phyloP scores from a whole-genome alignment of 2,113 vertebrate genomes.

The Urocitellus parryii region DNA sequence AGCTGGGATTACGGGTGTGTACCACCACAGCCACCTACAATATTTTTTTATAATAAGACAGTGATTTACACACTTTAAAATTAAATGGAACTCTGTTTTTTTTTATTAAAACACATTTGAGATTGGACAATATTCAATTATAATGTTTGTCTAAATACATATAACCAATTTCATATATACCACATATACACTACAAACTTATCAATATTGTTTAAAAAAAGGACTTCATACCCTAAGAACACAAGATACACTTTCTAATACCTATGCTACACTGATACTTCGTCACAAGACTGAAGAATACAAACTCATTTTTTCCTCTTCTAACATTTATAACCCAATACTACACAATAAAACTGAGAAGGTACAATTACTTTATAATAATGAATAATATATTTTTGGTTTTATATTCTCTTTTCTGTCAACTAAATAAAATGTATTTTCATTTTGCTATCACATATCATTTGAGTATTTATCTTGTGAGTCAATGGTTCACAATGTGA shows the following conservation, averaged over 20 bases:
- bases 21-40: background rate
- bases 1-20: no score
- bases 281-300: constrained; percentile 16
- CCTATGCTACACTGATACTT: background rate
- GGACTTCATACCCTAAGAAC: background rate
- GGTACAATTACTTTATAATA: background rate
- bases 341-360: background rate
- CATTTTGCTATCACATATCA: background rate
- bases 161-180: background rate
- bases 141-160: background rate
- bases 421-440: constrained; percentile 5
- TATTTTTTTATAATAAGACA: background rate
- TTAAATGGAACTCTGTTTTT: background rate
- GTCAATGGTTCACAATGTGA: background rate
- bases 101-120: constrained; percentile 22
- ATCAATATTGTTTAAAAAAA: background rate
- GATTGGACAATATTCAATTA: background rate
- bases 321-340: constrained; percentile 14
- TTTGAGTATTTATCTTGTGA: background rate
- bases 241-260: background rate
- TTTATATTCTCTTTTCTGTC: constrained; percentile 28
- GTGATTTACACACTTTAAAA: background rate
- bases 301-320: constrained; percentile 6
- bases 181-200: background rate
- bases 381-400: background rate